Evolutionary conservation across 2,113 vertebrate species (phyloP), one percentile per base, ranked within the genome.

Genomic region (Bos taurus): DNA sequence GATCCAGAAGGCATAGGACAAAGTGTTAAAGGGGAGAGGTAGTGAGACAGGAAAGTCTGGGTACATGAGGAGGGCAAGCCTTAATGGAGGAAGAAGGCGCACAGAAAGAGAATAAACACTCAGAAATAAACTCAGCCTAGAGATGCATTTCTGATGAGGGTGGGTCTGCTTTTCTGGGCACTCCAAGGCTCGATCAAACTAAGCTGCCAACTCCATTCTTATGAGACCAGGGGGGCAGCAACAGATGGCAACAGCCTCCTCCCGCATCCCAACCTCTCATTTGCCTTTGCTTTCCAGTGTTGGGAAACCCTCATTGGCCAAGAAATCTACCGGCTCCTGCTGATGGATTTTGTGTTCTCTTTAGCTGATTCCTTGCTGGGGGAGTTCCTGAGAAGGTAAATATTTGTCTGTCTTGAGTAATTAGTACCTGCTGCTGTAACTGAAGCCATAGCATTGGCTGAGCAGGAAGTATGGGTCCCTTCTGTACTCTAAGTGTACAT

Each of bases 221-320:
- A 25, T 5, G 54, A 92, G 57, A 17, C 33, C 21, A 6, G 14
- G 2, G 3, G 40, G 59, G 46, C 40, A 77, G 92, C 77, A 85
- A 40, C 14, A 21, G 74, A 36, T 4, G 40, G 36, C 50, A 33
- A 7, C 19, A 52, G 36, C 46, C 9, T 21, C 56, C 43, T 15
- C 43, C 54, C 62, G 15, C 3, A 25, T 10, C n/a, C 91, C 74
- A 30, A 90, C 52, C 52, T 94, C 52, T 54, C 25, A 9, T 83
- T 97, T 90, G 82, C 77, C 92, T 83, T 97, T 90, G 80, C 80
- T 92, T 86, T 87, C n/a, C 93, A 99, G 99, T 99, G 99, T 96
- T 99, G 99, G 99, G 99, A 99, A 98, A 99, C 99, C 12, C 97
- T 99, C 80, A 98, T 99, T 48, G 99, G 99, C 92, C 99, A 99